A percentile compares a stretch with the other conserved stretches of the same genome.
Conservation (phyloP, 2,113 vertebrate species). For the Accipiter cooperii region DNA sequence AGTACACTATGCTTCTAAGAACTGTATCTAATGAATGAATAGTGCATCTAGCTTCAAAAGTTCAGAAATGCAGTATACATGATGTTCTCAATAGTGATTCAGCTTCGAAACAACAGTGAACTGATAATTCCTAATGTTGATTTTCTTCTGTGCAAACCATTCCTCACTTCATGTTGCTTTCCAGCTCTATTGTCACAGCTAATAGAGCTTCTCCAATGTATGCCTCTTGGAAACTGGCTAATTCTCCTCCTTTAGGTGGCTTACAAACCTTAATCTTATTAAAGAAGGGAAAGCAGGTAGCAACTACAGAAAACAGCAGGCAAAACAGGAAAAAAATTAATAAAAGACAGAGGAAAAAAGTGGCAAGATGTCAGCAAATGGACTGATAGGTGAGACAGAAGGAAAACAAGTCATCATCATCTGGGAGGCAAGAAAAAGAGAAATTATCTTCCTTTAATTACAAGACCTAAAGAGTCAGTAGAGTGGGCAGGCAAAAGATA, state of each 20-base stretch:
- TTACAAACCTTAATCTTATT: not conserved
- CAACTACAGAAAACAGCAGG: not conserved
- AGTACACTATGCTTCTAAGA: not conserved
- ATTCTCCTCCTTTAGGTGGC: not conserved
- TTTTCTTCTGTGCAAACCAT: not conserved
- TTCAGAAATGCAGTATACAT: not conserved
- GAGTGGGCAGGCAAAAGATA: not conserved
- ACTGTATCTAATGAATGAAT: not conserved
- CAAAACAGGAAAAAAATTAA: not conserved
- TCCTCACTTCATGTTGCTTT: not conserved
- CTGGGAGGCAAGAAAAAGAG: not conserved
- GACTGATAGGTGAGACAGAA: not conserved
- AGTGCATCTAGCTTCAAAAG: not conserved
- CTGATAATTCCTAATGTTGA: not conserved
- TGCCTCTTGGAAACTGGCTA: not conserved
- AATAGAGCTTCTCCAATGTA: not conserved
- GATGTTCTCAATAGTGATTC: not conserved
- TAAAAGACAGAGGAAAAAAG: not conserved
- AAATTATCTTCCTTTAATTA: not conserved
- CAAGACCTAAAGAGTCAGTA: not conserved
- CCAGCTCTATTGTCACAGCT: not conserved
- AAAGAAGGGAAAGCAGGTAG: not conserved
- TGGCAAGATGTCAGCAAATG: not conserved
- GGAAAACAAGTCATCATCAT: not conserved
- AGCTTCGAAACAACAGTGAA: not conserved